phyloP scores from a whole-genome alignment of 2,113 vertebrate genomes.

The Erythrocercus mccallii region DNA sequence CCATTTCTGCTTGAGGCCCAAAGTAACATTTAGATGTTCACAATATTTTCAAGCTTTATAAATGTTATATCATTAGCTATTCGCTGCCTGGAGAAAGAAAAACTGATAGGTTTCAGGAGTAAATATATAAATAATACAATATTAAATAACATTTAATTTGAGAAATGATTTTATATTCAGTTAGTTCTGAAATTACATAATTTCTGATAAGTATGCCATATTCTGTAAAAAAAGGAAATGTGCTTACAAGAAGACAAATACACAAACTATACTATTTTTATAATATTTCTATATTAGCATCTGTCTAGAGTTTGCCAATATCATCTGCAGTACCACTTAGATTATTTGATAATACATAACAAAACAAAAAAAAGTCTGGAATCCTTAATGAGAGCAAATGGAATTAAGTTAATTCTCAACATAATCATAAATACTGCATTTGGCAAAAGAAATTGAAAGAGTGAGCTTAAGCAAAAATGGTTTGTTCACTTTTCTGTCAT shows the following conservation, averaged over 20 bases:
- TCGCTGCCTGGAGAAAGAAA: neutral
- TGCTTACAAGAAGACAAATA: neutral
- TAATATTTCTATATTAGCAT: neutral
- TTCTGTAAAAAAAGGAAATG: neutral
- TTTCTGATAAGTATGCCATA: neutral
- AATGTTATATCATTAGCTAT: neutral
- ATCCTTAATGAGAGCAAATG: neutral
- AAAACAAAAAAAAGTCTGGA: neutral
- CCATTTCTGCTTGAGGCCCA: neutral
- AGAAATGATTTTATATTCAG: neutral
- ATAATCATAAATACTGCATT: neutral
- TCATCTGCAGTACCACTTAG: neutral
- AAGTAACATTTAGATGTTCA: constrained; percentile 10
- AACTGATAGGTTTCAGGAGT: neutral
- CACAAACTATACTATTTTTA: neutral
- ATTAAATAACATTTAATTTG: neutral
- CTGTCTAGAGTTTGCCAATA: neutral
- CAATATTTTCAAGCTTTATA: neutral
- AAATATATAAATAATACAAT: neutral
- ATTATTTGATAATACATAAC: neutral
- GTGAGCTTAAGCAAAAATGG: neutral
- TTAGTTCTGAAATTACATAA: neutral
- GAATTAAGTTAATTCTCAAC: neutral
- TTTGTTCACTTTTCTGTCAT: neutral
- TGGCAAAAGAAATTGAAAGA: neutral